phyloP scores from a whole-genome alignment of 2,113 vertebrate species.

The Mungos mungo region DNA sequence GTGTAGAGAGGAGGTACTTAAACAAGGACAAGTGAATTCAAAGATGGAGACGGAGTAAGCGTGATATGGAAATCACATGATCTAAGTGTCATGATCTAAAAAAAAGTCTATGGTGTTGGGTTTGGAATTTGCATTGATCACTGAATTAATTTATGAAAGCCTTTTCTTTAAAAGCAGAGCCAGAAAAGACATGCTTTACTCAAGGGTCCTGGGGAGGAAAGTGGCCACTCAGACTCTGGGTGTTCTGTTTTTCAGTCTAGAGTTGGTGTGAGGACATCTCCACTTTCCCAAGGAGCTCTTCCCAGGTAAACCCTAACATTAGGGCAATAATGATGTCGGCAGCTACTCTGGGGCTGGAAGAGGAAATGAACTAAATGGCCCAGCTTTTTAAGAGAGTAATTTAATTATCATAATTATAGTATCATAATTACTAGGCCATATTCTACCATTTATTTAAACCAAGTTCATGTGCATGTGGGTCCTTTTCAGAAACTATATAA shows the following conservation, averaged over 20 bases:
- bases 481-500: neutral
- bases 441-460: neutral
- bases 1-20: neutral
- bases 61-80: neutral
- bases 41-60: neutral
- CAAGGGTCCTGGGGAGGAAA: neutral
- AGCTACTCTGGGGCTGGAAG: neutral
- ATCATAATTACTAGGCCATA: neutral
- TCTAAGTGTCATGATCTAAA: neutral
- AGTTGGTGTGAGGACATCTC: neutral
- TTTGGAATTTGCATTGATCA: neutral
- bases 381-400: neutral
- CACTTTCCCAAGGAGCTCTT: neutral
- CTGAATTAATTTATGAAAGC: neutral
- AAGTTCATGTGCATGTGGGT: neutral
- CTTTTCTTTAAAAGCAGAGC: neutral
- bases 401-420: neutral
- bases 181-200: neutral
- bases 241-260: neutral
- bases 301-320: neutral
- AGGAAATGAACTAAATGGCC: neutral
- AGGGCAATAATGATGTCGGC: neutral
- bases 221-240: neutral
- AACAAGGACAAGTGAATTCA: neutral
- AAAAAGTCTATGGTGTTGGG: neutral